Conservation (phyloP, 2,113 vertebrate genomes). For the Dromaius novaehollandiae region DNA sequence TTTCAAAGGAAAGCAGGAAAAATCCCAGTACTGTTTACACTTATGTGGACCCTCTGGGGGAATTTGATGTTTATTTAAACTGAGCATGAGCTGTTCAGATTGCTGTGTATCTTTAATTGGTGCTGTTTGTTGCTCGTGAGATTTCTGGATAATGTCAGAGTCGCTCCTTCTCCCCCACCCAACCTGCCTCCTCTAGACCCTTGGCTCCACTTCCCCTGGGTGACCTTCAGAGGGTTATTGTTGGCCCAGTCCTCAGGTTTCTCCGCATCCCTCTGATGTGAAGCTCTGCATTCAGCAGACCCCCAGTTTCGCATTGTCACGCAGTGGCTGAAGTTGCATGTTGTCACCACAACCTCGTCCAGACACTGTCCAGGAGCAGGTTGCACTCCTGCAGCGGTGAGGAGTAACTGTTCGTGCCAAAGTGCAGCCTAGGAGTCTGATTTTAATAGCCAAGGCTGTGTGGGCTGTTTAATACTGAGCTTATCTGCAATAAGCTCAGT, state of each 20-base stretch:
- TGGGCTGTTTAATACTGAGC: background rate
- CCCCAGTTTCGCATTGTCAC: accelerated
- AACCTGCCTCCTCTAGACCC: background rate
- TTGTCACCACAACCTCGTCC: too few species aligned
- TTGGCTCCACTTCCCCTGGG: background rate
- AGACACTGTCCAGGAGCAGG: too few species aligned
- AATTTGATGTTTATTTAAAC: background rate
- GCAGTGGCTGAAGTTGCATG: accelerated
- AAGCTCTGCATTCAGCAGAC: background rate
- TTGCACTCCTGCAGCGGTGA: background rate
- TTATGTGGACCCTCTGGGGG: background rate
- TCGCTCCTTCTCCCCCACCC: accelerated
- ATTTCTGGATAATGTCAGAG: background rate
- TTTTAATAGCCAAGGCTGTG: background rate
- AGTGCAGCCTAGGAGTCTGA: background rate
- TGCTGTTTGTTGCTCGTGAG: background rate
- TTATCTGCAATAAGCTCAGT: background rate
- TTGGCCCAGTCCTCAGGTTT: background rate
- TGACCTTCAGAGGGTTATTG: background rate
- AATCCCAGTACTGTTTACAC: background rate
- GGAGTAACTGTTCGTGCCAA: too few species aligned
- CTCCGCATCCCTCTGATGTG: background rate
- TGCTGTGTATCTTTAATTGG: background rate
- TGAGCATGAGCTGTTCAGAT: background rate
- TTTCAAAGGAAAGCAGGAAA: background rate